phyloP scores from a whole-genome alignment of 2,888 invertebrate genomes.

The Hirudinaria manillensis region DNA sequence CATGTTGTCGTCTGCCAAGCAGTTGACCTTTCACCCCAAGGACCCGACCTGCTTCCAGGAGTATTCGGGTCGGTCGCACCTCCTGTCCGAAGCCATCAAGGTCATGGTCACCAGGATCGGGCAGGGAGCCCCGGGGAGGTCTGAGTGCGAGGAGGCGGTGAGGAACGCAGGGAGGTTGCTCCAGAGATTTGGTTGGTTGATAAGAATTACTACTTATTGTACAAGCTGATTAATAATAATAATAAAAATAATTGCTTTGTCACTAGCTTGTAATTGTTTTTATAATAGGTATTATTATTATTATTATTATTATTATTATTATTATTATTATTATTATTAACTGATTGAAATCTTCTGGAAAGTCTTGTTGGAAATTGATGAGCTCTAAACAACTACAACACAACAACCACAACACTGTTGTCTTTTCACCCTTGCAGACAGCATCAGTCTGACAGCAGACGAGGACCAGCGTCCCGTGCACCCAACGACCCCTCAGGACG shows the following conservation, averaged over 20 bases:
- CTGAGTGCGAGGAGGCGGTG: neutral
- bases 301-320: neutral
- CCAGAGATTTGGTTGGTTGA: neutral
- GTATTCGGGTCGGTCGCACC: conserved; percentile 85
- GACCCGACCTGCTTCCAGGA: conserved; percentile 64
- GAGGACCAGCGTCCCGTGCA: too few relatives aligned
- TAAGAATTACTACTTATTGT: neutral
- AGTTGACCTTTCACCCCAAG: conserved; percentile 76
- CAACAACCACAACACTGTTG: too few relatives aligned
- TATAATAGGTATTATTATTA: neutral
- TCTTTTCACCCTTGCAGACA: neutral
- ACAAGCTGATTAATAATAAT: neutral
- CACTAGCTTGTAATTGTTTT: neutral
- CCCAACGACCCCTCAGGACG: conserved; percentile 74
- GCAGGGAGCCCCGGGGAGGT: conserved; percentile 41
- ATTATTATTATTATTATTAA: neutral
- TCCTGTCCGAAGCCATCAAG: conserved; percentile 92
- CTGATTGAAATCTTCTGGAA: too few relatives aligned
- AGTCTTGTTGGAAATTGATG: too few relatives aligned
- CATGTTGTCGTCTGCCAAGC: conserved; percentile 84
- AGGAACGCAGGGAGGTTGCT: neutral
- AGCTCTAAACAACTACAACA: too few relatives aligned
- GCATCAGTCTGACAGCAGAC: neutral
- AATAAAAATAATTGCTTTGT: neutral
- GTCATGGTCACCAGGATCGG: conserved; percentile 84